Conservation (phyloP, 2,797 vertebrate genomes). For the Molothrus ater region DNA sequence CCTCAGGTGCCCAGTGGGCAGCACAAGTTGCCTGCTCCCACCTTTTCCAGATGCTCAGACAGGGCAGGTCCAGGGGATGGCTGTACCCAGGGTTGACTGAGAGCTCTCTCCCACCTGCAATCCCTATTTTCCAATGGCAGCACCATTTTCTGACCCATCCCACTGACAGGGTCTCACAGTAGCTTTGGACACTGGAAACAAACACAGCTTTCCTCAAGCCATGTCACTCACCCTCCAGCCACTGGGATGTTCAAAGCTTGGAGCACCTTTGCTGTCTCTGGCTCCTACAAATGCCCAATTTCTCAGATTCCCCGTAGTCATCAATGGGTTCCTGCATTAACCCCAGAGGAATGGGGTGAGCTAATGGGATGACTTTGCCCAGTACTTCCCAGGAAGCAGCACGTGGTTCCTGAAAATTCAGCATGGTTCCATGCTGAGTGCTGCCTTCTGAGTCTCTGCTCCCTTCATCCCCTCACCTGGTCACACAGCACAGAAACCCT, state of each 20-base stretch:
- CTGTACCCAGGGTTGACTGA: not conserved
- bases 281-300: not conserved
- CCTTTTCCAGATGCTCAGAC: not conserved
- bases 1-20: not conserved
- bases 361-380: not conserved
- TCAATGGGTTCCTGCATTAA: not conserved
- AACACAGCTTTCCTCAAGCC: not conserved
- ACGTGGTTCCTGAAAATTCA: fast-evolving
- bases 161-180: fast-evolving
- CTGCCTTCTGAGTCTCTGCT: not conserved
- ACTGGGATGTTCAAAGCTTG: not conserved
- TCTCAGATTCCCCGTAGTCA: not conserved
- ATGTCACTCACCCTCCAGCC: fast-evolving
- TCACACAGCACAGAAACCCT: not conserved
- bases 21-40: not conserved
- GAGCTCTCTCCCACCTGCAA: not conserved
- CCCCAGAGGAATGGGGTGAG: not conserved
- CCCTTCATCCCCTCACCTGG: not conserved
- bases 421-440: not conserved
- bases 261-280: not conserved
- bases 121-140: not conserved
- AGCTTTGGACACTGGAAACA: not conserved
- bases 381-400: not conserved
- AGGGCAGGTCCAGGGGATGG: fast-evolving
- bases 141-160: not conserved